Conservation (phyloP, 2,797 vertebrate genomes). For the Sebastolobus alascanus region DNA sequence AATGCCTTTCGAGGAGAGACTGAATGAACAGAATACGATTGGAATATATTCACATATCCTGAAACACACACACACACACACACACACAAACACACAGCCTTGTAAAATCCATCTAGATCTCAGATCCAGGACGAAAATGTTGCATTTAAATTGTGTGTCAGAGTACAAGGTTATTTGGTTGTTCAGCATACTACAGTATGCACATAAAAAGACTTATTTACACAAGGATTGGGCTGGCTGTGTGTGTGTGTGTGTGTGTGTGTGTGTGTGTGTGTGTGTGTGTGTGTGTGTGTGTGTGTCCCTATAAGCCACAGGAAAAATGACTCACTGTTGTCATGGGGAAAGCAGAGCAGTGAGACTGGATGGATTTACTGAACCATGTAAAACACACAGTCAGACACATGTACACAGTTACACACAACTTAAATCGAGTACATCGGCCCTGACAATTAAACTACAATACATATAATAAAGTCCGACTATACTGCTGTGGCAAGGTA, state of each 20-base stretch:
- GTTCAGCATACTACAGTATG: constrained; percentile 23
- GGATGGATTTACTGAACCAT: constrained; percentile 64
- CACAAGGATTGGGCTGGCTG: constrained; percentile 14
- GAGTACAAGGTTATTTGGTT: constrained; percentile 45
- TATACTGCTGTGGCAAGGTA: background rate
- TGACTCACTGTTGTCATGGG: constrained; percentile 73
- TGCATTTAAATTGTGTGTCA: constrained; percentile 29
- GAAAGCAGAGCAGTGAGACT: constrained; percentile 51
- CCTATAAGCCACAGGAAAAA: constrained; percentile 48
- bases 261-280: constrained; percentile 4
- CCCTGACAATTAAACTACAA: constrained; percentile 7
- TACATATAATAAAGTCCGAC: background rate
- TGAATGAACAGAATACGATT: background rate
- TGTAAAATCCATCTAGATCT: background rate
- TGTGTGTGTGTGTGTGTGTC: constrained; percentile 8
- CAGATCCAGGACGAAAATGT: constrained; percentile 9
- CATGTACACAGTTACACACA: constrained; percentile 20
- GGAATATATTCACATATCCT: constrained; percentile 1
- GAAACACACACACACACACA: background rate
- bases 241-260: constrained; percentile 14
- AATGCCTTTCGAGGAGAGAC: background rate
- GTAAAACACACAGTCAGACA: constrained; percentile 53
- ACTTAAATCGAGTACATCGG: background rate
- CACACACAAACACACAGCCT: constrained; percentile 7
- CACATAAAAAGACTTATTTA: constrained; percentile 51